phyloP scores from a whole-genome alignment of 1,140 invertebrate species.

The Polyergus mexicanus region DNA sequence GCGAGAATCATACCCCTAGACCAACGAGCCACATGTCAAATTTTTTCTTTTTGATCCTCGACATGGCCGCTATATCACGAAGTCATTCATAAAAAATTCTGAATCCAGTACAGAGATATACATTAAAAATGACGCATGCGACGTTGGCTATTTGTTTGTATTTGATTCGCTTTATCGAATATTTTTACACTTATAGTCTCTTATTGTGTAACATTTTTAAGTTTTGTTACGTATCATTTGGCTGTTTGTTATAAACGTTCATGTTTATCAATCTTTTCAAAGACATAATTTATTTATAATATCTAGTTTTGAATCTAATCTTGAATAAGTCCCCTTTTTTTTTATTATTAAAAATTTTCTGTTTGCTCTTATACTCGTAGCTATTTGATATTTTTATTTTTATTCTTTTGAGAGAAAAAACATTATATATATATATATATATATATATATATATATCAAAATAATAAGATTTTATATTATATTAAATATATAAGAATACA shows the following conservation, averaged over 20 bases:
- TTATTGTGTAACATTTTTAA: neutral
- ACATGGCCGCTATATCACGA: neutral
- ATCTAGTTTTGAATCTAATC: too few relatives aligned
- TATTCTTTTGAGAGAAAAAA: neutral
- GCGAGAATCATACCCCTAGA: constrained; percentile 94
- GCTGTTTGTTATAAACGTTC: too few relatives aligned
- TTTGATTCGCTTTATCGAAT: neutral
- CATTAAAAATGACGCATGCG: neutral
- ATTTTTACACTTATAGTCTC: neutral
- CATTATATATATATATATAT: neutral
- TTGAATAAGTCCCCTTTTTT: neutral
- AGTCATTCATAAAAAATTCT: neutral
- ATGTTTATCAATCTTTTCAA: too few relatives aligned
- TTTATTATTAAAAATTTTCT: neutral
- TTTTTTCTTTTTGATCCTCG: constrained; percentile 49
- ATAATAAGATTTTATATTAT: neutral
- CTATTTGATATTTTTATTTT: constrained; percentile 1
- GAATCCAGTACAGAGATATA: neutral
- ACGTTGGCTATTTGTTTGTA: neutral
- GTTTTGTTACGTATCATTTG: neutral
- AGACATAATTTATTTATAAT: too few relatives aligned
- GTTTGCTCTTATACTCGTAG: neutral
- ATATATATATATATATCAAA: too few relatives aligned
- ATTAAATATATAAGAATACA: neutral
- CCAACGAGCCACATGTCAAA: constrained; percentile 79